phyloP scores from a whole-genome alignment of 2,888 invertebrate species.

The Scaptomyza parva region DNA sequence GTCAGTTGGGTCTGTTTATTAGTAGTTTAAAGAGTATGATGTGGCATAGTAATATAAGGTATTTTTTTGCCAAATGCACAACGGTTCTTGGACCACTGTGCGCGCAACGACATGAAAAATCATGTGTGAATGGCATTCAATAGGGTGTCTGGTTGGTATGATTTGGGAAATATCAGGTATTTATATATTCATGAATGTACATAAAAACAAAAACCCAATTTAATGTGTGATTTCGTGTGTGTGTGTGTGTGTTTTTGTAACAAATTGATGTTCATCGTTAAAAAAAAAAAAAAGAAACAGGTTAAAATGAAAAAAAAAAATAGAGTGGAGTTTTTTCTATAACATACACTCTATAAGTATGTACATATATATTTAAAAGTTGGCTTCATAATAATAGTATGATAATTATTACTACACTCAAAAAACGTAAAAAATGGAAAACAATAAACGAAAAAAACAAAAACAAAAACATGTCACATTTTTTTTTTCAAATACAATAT shows the following conservation, averaged over 20 bases:
- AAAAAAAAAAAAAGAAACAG: constrained; percentile 55
- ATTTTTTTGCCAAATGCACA: constrained; percentile 27
- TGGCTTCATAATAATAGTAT: constrained; percentile 51
- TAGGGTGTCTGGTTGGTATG: constrained; percentile 8
- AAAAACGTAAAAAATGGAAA: constrained; percentile 48
- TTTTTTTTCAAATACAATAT: constrained; percentile 11
- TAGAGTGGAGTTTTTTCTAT: constrained; percentile 33
- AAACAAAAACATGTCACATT: constrained; percentile 41
- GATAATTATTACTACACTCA: constrained; percentile 68
- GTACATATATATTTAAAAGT: constrained; percentile 54
- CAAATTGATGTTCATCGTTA: constrained; percentile 12
- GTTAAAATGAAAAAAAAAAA: constrained; percentile 42
- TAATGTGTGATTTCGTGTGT: constrained; percentile 21
- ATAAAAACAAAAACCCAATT: constrained; percentile 18
- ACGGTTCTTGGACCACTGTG: constrained; percentile 40
- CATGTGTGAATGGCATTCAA: constrained; percentile 11
- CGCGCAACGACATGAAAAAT: constrained; percentile 10
- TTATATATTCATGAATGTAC: too few species aligned
- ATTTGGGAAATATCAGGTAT: constrained; percentile 1
- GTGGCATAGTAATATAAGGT: constrained; percentile 18
- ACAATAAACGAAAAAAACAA: constrained; percentile 20
- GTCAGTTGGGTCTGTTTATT: not conserved
- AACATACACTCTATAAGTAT: constrained; percentile 47
- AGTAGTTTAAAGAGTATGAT: constrained; percentile 14
- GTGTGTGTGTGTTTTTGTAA: constrained; percentile 21